A percentile compares a stretch with the other conserved stretches of the same genome.
phyloP scores from a whole-genome alignment of 2,113 vertebrate genomes.

The Oceanodroma tethys region DNA sequence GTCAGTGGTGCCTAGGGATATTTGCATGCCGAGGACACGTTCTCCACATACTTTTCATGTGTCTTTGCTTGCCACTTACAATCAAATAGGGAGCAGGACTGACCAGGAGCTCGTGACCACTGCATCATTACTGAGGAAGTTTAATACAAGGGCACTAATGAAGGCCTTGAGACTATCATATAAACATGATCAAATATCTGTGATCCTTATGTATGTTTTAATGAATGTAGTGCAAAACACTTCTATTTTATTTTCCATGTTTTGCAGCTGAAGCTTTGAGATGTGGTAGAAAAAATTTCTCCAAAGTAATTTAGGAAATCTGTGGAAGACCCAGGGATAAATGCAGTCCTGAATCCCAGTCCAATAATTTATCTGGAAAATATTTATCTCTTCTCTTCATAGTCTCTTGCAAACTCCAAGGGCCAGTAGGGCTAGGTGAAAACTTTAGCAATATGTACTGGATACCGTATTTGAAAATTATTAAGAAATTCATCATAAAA shows the following conservation, averaged over 20 bases:
- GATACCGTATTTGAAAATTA: conserved; percentile 20
- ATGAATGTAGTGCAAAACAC: background rate
- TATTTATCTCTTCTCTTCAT: background rate
- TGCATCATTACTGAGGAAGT: background rate
- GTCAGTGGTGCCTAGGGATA: background rate
- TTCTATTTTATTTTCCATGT: background rate
- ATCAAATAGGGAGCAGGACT: background rate
- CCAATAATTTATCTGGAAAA: background rate
- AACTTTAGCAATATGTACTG: background rate
- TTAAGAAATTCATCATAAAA: conserved; percentile 49
- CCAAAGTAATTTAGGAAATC: background rate
- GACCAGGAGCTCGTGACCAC: background rate
- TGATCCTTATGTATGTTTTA: background rate
- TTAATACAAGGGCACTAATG: background rate
- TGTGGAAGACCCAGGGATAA: background rate
- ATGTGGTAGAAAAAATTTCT: background rate
- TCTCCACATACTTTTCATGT: background rate
- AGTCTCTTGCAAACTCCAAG: background rate
- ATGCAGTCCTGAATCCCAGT: background rate
- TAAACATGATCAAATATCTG: background rate
- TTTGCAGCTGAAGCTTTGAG: background rate
- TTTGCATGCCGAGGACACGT: background rate
- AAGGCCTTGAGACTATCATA: background rate
- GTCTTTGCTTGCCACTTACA: background rate
- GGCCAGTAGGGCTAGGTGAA: background rate